phyloP scores from a whole-genome alignment of 2,888 invertebrate species.

The Caenorhabditis panamensis region DNA sequence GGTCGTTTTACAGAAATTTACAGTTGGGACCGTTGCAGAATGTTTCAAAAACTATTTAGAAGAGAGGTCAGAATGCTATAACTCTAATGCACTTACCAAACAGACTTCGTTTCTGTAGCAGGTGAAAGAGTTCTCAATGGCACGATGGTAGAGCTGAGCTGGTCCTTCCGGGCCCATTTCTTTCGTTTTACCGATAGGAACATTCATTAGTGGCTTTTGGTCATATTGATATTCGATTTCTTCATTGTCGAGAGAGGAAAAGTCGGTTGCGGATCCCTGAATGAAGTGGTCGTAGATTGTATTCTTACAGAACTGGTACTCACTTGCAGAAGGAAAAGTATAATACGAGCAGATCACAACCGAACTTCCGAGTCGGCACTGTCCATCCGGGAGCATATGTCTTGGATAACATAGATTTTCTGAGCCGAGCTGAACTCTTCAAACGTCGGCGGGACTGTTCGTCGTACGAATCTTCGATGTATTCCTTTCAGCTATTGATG shows the following conservation, averaged over 20 bases:
- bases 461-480: slow-evolving; percentile 43
- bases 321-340: slow-evolving; percentile 93
- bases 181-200: slow-evolving; percentile 41
- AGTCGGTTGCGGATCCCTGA: slow-evolving; percentile 58
- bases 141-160: slow-evolving; percentile 43
- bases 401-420: slow-evolving; percentile 82
- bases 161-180: slow-evolving; percentile 57
- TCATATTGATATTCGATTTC: slow-evolving; percentile 59
- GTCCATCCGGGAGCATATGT: slow-evolving; percentile 92
- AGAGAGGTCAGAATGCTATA: too few relatives aligned
- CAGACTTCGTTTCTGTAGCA: slow-evolving; percentile 65
- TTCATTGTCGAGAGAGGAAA: slow-evolving; percentile 37
- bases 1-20: too few relatives aligned
- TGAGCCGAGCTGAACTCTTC: slow-evolving; percentile 47
- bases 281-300: too few relatives aligned
- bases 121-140: slow-evolving; percentile 59
- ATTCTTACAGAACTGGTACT: too few relatives aligned
- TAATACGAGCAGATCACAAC: slow-evolving; percentile 92
- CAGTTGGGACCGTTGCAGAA: too few relatives aligned
- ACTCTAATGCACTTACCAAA: too few relatives aligned
- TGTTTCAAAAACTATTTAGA: too few relatives aligned
- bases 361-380: slow-evolving; percentile 89
- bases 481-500: slow-evolving; percentile 73
- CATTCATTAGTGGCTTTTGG: slow-evolving; percentile 51
- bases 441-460: slow-evolving; percentile 40